Percentiles rank a stretch among this genome's conserved stretches.
phyloP scores from a whole-genome alignment of 2,888 invertebrate species.

The Spicauda simplicius region DNA sequence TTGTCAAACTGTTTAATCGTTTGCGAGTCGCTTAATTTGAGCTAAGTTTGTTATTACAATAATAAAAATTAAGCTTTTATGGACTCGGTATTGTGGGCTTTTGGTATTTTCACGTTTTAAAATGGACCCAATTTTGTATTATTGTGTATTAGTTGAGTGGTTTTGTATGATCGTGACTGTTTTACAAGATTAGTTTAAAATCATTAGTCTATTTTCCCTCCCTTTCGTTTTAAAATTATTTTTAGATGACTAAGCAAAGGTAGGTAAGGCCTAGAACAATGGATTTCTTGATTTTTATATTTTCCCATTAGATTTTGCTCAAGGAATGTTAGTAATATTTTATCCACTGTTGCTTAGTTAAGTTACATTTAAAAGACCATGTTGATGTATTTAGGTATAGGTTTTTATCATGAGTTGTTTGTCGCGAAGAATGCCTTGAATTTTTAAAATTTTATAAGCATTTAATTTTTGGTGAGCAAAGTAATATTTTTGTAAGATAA shows the following conservation, averaged over 20 bases:
- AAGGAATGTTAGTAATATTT: constrained; percentile 66
- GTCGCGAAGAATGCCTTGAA: constrained; percentile 20
- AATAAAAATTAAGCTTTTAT: constrained; percentile 11
- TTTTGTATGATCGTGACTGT: constrained; percentile 57
- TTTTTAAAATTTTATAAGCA: constrained; percentile 48
- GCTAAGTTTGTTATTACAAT: constrained; percentile 11
- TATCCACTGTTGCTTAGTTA: constrained; percentile 45
- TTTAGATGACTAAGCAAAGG: constrained; percentile 40
- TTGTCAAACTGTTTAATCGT: neutral
- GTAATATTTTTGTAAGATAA: constrained; percentile 41
- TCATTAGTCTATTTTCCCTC: constrained; percentile 58
- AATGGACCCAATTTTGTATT: constrained; percentile 37
- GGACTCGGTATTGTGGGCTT: constrained; percentile 31
- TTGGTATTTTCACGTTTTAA: constrained; percentile 18
- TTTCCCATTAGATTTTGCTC: constrained; percentile 61
- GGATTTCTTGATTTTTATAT: constrained; percentile 58
- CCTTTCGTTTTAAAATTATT: constrained; percentile 45
- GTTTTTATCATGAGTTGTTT: constrained; percentile 7
- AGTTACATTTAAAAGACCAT: constrained; percentile 49
- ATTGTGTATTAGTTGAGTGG: constrained; percentile 53
- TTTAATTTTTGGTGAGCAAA: constrained; percentile 40
- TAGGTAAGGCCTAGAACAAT: constrained; percentile 63
- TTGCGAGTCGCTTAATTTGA: neutral
- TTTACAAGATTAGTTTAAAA: constrained; percentile 51
- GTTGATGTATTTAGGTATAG: constrained; percentile 44